Evolutionary conservation across 2,113 vertebrate species (phyloP), one percentile per base, ranked within the genome.

Genomic region (Rallus limicola): DNA sequence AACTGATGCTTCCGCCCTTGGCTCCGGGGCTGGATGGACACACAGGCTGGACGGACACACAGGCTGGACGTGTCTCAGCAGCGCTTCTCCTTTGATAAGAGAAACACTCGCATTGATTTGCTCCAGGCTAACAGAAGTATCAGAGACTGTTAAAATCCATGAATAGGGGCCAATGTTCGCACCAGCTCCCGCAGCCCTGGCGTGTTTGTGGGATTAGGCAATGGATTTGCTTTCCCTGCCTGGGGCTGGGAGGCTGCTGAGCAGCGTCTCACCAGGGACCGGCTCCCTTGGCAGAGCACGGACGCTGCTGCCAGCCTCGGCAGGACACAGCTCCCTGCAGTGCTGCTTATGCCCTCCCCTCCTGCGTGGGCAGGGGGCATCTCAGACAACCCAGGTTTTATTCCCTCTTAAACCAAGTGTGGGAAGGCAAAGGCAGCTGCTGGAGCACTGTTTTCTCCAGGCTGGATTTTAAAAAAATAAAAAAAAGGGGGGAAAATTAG

Each of bases 231-330:
- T 88, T 68, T 82, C 79, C 74, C 81, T 93, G 87, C 81, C 67
- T 8, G 7, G 33, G 75, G 52, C 88, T 79, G 8, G 2, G 67
- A 88, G 90, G 86, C 96, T 93, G 86, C 88, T 70, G 25, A 84
- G 92, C 92, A 93, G 92, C 82, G 9, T 81, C 48, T 90, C 92
- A 29, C 83, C 80, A 25, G 91, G 92, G 96, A 96, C 3, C 92
- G 75, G 95, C 50, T 81, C 94, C 82, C 83, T 58, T 72, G 80
- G 95, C 92, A 86, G 2, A 63, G 80, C 76, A 10, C 67, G 69
- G 93, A 55, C 9, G 3, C 0, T 1, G 2, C 9, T 2, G 13
- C 18, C 84, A 56, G 90, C 74, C 81, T 36, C 60, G 0, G 48
- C 60, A 70, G 77, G 83, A 65, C 3, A 2, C 8, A 3, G 3